phyloP scores from a whole-genome alignment of 1,140 invertebrate species.

The Hetaerina americana region DNA sequence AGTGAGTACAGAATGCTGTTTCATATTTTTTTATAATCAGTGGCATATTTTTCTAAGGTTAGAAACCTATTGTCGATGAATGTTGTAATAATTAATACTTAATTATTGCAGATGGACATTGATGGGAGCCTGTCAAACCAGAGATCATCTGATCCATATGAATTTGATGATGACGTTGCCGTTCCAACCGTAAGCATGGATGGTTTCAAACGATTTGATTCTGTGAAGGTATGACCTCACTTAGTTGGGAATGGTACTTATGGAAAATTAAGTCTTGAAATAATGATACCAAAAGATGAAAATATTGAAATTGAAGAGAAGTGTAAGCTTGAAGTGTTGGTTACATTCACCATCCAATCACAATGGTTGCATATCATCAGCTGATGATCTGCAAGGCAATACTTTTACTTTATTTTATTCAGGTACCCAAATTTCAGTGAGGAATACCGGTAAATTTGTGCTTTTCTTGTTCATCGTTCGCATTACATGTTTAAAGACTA shows the following conservation, averaged over 20 bases:
- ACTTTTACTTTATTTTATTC: too few relatives aligned
- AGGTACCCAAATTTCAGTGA: neutral
- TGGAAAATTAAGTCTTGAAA: neutral
- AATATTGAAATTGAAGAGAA: too few relatives aligned
- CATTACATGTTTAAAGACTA: too few relatives aligned
- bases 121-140: conserved; percentile 17
- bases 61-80: neutral
- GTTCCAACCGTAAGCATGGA: conserved; percentile 27
- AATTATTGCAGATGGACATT: conserved; percentile 26
- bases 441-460: neutral
- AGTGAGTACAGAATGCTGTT: conserved; percentile 6
- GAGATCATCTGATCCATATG: conserved; percentile 48
- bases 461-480: neutral
- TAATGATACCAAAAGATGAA: too few relatives aligned
- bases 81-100: conserved; percentile 5
- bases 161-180: conserved; percentile 49
- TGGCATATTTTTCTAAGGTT: neutral
- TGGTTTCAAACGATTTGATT: conserved; percentile 26
- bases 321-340: too few relatives aligned
- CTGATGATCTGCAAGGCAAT: neutral
- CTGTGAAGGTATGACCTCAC: conserved; percentile 11
- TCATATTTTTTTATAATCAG: conserved; percentile 3
- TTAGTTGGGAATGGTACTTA: neutral
- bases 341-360: too few relatives aligned
- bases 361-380: neutral